phyloP scores from a whole-genome alignment of 2,888 invertebrate genomes.

The Acleris laterana region DNA sequence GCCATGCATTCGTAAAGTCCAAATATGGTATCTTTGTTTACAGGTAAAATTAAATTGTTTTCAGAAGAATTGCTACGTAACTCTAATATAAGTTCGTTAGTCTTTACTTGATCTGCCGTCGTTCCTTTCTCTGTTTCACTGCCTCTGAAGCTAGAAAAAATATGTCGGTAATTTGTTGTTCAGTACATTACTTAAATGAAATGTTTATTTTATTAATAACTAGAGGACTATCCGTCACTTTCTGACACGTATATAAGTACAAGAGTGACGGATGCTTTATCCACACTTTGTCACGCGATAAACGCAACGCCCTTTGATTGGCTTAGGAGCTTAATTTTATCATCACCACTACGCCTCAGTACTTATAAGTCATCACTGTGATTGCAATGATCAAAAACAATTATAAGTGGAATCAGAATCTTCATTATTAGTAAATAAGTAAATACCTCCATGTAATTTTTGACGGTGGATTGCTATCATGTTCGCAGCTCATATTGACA shows the following conservation, averaged over 20 bases:
- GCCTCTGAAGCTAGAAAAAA: constrained; percentile 49
- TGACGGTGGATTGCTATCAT: constrained; percentile 63
- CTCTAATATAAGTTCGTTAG: constrained; percentile 50
- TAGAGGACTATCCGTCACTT: no score
- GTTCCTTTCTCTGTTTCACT: constrained; percentile 42
- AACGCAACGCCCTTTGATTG: no score
- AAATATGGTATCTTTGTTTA: constrained; percentile 54
- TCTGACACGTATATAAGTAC: no score
- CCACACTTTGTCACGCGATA: no score
- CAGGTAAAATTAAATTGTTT: constrained; percentile 45
- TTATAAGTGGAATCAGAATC: no score
- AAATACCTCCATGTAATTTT: constrained; percentile 67
- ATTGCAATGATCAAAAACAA: no score
- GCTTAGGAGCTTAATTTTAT: no score
- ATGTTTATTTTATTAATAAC: background rate
- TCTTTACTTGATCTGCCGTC: constrained; percentile 48
- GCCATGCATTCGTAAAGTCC: constrained; percentile 66
- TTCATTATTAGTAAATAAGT: no score
- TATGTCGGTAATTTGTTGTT: background rate
- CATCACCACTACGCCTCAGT: no score
- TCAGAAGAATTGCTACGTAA: constrained; percentile 42
- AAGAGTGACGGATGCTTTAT: no score
- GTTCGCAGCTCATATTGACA: constrained; percentile 63
- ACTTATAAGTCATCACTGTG: no score
- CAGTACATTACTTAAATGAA: background rate